A percentile compares a stretch with the other conserved stretches of the same genome.
phyloP scores from a whole-genome alignment of 2,888 invertebrate species.

The Macroteleia sp. region DNA sequence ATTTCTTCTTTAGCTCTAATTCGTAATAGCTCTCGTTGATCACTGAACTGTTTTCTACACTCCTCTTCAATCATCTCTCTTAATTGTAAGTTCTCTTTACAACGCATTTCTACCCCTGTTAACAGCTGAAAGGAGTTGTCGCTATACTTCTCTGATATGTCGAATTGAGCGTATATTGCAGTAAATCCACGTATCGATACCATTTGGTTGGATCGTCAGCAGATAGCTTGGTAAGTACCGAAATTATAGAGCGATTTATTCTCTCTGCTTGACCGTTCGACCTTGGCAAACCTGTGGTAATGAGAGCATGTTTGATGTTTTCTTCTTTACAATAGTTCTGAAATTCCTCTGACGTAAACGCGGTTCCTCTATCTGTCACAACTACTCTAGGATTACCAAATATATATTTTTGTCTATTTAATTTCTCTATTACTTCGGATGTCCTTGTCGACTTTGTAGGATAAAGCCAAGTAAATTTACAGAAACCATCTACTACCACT shows the following conservation, averaged over 20 bases:
- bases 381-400: too few relatives aligned
- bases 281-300: slow-evolving; percentile 31
- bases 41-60: slow-evolving; percentile 6
- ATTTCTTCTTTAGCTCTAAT: slow-evolving; percentile 16
- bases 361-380: too few relatives aligned
- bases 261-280: slow-evolving; percentile 46
- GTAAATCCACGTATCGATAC: slow-evolving; percentile 23
- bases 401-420: too few relatives aligned
- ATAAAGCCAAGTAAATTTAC: too few relatives aligned
- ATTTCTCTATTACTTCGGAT: too few relatives aligned
- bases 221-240: slow-evolving; percentile 28
- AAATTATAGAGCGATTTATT: slow-evolving; percentile 25
- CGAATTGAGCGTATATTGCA: slow-evolving; percentile 41
- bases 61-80: slow-evolving; percentile 24
- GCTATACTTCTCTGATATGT: slow-evolving; percentile 29
- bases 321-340: too few relatives aligned
- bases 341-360: too few relatives aligned
- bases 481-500: too few relatives aligned
- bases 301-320: neutral
- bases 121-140: slow-evolving; percentile 23
- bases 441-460: too few relatives aligned
- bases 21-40: neutral
- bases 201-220: slow-evolving; percentile 27
- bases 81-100: slow-evolving; percentile 14
- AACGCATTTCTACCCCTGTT: slow-evolving; percentile 10